Evolutionary conservation across 1,140 invertebrate species (phyloP).

Genomic region (Zaprionus davidi): DNA sequence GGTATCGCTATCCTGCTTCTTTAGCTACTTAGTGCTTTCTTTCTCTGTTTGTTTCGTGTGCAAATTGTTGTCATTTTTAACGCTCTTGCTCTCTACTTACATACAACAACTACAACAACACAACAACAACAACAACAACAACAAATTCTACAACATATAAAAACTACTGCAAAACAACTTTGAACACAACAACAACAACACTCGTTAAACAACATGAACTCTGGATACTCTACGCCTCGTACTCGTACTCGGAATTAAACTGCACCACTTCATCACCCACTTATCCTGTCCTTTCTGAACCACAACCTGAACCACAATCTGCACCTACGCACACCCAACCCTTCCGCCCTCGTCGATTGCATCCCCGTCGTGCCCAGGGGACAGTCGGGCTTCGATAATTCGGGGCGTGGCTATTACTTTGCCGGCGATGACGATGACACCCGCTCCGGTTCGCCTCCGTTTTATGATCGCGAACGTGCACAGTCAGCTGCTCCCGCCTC

Average conservation of each 20-base stretch:
- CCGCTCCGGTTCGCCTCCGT: slow-evolving; percentile 59
- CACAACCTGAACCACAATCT: slow-evolving; percentile 33
- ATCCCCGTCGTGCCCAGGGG: slow-evolving; percentile 52
- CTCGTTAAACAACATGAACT: slow-evolving; percentile 54
- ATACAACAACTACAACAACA: slow-evolving; percentile 57
- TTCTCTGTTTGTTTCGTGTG: slow-evolving; percentile 24
- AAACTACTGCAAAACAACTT: slow-evolving; percentile 14
- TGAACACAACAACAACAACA: slow-evolving; percentile 42
- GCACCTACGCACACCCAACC: slow-evolving; percentile 40
- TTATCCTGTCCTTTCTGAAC: slow-evolving; percentile 38
- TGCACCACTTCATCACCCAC: slow-evolving; percentile 51
- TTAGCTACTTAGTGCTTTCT: slow-evolving; percentile 12
- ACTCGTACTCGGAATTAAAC: slow-evolving; percentile 38
- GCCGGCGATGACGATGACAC: slow-evolving; percentile 72
- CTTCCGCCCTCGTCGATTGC: background rate
- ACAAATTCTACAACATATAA: slow-evolving; percentile 44
- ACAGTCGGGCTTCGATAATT: slow-evolving; percentile 83
- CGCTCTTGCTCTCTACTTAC: slow-evolving; percentile 64
- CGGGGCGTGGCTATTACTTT: slow-evolving; percentile 85
- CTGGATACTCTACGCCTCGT: slow-evolving; percentile 57
- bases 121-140: slow-evolving; percentile 38
- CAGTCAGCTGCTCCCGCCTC: slow-evolving; percentile 33
- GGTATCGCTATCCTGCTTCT: slow-evolving; percentile 71
- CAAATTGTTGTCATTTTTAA: slow-evolving; percentile 52
- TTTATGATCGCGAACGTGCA: slow-evolving; percentile 45